Base-by-base conservation (phyloP, 2,888 invertebrate species). In the Polymixis lichenea region DNA sequence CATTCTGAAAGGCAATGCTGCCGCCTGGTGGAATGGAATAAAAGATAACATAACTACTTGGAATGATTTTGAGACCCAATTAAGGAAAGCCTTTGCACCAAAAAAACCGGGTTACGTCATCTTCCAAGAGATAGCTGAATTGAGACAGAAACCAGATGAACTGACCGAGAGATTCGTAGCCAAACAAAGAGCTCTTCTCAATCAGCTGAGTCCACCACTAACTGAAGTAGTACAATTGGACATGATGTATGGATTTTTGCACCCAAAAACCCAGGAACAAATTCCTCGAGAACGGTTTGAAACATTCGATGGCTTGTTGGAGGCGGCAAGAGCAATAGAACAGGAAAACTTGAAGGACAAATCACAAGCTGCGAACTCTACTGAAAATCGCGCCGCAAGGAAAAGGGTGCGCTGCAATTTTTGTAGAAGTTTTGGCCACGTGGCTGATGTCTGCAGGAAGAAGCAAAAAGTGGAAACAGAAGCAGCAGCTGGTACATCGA, bases 181-280 rank as follows among this genome's bases (percentile, higher is more conserved):
- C 0, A 86, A 86, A 53, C 74, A 86, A 53, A 70, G 71, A 25
- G 74, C 70, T 17, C 76, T 81, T 17, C 64, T 86, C 6, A 72
- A 80, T 38, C 77, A 80, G 38, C 38, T 86, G 72, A 64, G 19
- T 66, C 67, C 78, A 25, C 71, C 67, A 28, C 72, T 84, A 11
- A 1, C 79, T 22, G 86, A 86, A n/a, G 25, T 19, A 17, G 75
- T 82, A 28, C 86, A 86, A n/a, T 55, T 86, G 56, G 86, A 86
- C 46, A 84, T 86, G 77, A 69, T 86, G 61, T 82, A 80, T 49
- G 86, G 65, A 22, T 72, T 69, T 51, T 55, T 83, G 43, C 72
- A 78, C 38, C 53, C 75, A 1, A 81, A 81, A 55, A 65, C 60
- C 13, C 82, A 71, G 55, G 80, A 84, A 15, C 67, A 55, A 32